Percentiles rank a stretch among this genome's conserved stretches.
phyloP scores from a whole-genome alignment of 2,797 vertebrate genomes.

The Arvicola amphibius region DNA sequence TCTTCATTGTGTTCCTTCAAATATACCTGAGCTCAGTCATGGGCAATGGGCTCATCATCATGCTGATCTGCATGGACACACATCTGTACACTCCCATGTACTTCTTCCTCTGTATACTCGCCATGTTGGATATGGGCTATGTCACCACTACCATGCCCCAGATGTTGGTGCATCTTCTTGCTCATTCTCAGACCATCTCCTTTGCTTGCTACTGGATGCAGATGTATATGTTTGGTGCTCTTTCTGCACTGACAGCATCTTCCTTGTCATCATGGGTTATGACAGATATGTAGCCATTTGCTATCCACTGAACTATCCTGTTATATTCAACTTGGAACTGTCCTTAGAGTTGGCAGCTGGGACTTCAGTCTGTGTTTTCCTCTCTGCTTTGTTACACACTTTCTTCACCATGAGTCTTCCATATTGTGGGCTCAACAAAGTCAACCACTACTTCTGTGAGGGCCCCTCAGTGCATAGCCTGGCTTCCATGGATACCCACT shows the following conservation, averaged over 20 bases:
- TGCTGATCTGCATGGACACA: conserved; percentile 57
- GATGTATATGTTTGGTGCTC: conserved; percentile 75
- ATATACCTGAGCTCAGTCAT: conserved; percentile 79
- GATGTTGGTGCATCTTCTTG: conserved; percentile 76
- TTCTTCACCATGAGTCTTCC: too few relatives aligned
- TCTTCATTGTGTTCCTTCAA: background rate
- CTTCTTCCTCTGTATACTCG: too few relatives aligned
- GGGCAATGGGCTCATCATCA: conserved; percentile 76
- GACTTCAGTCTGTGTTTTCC: too few relatives aligned
- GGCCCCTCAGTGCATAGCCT: too few relatives aligned
- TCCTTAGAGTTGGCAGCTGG: background rate
- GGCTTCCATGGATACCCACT: too few relatives aligned
- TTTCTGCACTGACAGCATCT: conserved; percentile 63
- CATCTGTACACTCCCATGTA: background rate
- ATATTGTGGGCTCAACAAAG: too few relatives aligned
- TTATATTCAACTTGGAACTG: conserved; percentile 68
- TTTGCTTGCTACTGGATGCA: conserved; percentile 78
- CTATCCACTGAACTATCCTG: conserved; percentile 72
- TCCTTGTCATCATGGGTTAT: conserved; percentile 80
- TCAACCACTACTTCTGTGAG: too few relatives aligned
- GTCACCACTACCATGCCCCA: conserved; percentile 75
- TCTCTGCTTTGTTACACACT: too few relatives aligned
- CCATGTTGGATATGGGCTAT: conserved; percentile 56
- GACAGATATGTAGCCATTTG: conserved; percentile 81
- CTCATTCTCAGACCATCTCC: conserved; percentile 72